A percentile compares a stretch with the other conserved stretches of the same genome.
These are phyloP conservation scores for Drosophila buzzatii DNA, from an alignment of 2,888 invertebrate genomes.

Conservation along the genomic window DNA sequence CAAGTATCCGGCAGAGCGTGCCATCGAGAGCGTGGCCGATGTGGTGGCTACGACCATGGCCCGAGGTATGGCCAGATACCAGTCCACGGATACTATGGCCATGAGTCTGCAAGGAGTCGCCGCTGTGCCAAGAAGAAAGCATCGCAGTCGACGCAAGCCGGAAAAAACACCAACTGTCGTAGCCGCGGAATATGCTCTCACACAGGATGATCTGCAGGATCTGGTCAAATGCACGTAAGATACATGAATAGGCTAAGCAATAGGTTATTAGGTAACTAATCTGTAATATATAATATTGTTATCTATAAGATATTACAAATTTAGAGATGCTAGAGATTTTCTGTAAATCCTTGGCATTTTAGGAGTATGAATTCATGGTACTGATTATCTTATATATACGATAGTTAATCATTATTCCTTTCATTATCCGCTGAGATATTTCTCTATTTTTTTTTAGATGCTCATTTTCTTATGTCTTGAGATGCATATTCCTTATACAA, in stretches of 20 bases:
- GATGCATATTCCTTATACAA: too few relatives aligned
- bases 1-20: conserved; percentile 50
- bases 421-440: too few relatives aligned
- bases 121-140: conserved; percentile 22
- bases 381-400: too few relatives aligned
- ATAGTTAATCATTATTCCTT: too few relatives aligned
- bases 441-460: too few relatives aligned
- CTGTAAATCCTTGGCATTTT: background rate
- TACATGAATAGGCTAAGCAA: too few relatives aligned
- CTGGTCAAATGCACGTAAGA: conserved; percentile 84
- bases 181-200: conserved; percentile 74
- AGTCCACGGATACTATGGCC: conserved; percentile 48
- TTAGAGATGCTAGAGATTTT: background rate
- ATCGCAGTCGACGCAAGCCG: conserved; percentile 34
- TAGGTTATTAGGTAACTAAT: too few relatives aligned
- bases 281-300: too few relatives aligned
- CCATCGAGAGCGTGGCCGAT: conserved; percentile 27
- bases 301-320: background rate
- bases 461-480: too few relatives aligned
- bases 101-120: conserved; percentile 10
- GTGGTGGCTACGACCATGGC: conserved; percentile 33
- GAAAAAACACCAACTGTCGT: conserved; percentile 19
- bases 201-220: conserved; percentile 79
- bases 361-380: background rate
- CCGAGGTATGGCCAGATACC: conserved; percentile 34